phyloP scores from a whole-genome alignment of 2,113 vertebrate genomes.

The Macaca nemestrina region DNA sequence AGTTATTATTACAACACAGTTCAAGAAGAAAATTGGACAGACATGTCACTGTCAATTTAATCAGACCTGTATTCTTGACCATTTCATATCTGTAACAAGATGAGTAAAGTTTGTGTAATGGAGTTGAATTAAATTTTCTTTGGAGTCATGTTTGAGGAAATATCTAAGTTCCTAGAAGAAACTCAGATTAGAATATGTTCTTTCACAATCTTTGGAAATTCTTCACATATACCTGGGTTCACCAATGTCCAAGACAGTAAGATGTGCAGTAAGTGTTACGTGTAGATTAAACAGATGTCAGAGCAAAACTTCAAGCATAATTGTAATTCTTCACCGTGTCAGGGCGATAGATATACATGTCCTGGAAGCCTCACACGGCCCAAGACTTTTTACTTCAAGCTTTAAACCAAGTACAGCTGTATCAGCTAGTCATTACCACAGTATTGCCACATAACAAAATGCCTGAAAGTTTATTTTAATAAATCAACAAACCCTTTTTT shows the following conservation, averaged over 20 bases:
- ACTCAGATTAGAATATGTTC: not conserved
- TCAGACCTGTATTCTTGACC: not conserved
- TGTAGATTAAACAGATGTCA: not conserved
- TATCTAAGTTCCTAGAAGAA: not conserved
- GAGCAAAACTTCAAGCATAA: not conserved
- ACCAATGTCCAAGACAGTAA: not conserved
- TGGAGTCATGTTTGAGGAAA: not conserved
- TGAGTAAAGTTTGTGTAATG: not conserved
- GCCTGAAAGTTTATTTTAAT: not conserved
- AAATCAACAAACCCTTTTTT: not conserved
- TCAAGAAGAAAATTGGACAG: not conserved
- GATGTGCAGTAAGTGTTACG: not conserved
- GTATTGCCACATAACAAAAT: not conserved
- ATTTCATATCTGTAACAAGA: not conserved
- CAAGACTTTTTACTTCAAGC: not conserved
- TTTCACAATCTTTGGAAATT: not conserved
- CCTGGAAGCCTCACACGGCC: not conserved
- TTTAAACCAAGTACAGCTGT: not conserved
- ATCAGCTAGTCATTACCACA: not conserved
- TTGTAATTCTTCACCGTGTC: not conserved
- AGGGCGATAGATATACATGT: not conserved
- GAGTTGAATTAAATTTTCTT: not conserved
- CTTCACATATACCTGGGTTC: not conserved
- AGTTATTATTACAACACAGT: not conserved
- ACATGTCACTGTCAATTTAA: not conserved